phyloP scores from a whole-genome alignment of 2,888 invertebrate species.

The Euplagia quadripunctaria region DNA sequence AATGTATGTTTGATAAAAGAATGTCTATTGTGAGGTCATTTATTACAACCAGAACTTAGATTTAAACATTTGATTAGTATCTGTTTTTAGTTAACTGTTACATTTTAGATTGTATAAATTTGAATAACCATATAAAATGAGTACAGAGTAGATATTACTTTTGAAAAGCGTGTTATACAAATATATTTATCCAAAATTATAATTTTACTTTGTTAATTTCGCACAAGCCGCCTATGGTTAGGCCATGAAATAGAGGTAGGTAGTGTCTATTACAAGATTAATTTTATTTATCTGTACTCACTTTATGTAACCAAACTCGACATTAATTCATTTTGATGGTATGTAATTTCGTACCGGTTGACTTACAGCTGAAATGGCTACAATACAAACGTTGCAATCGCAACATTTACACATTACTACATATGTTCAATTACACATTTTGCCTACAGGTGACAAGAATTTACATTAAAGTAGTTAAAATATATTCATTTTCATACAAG shows the following conservation, averaged over 20 bases:
- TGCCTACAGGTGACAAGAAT: slow-evolving; percentile 53
- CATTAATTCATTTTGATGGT: slow-evolving; percentile 24
- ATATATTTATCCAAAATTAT: slow-evolving; percentile 65
- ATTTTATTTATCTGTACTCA: slow-evolving; percentile 59
- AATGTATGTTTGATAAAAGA: slow-evolving; percentile 83
- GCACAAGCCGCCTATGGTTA: slow-evolving; percentile 60
- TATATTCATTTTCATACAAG: slow-evolving; percentile 49
- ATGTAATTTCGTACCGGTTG: slow-evolving; percentile 48
- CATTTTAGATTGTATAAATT: slow-evolving; percentile 44
- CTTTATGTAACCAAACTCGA: slow-evolving; percentile 50
- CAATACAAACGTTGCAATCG: slow-evolving; percentile 51
- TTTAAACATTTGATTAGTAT: slow-evolving; percentile 48
- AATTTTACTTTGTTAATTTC: slow-evolving; percentile 54
- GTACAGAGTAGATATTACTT: slow-evolving; percentile 60
- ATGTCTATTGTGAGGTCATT: slow-evolving; percentile 80
- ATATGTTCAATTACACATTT: slow-evolving; percentile 44
- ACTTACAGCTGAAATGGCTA: slow-evolving; percentile 42
- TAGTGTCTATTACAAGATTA: slow-evolving; percentile 54
- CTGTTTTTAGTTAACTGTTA: slow-evolving; percentile 46
- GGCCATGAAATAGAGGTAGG: slow-evolving; percentile 67
- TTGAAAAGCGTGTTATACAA: slow-evolving; percentile 53
- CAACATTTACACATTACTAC: slow-evolving; percentile 54
- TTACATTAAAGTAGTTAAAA: slow-evolving; percentile 48
- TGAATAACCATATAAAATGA: slow-evolving; percentile 61
- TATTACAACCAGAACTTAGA: slow-evolving; percentile 77